Conservation (phyloP, 2,797 vertebrate genomes). For the Megalops cyprinoides region DNA sequence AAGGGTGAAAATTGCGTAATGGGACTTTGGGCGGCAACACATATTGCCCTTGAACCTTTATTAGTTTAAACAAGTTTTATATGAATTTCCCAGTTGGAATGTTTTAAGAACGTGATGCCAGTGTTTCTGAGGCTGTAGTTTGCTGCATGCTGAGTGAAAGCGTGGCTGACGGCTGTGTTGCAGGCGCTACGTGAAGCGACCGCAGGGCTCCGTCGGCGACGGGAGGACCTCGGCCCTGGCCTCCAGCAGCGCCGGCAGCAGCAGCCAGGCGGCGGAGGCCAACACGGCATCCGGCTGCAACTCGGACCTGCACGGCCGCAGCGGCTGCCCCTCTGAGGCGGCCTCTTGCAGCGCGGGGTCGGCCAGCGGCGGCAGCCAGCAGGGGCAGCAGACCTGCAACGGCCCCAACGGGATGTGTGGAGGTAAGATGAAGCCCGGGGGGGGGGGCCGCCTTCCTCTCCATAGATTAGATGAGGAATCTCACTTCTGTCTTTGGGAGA, state of each 20-base stretch:
- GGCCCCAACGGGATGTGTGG: slow-evolving; percentile 82
- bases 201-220: slow-evolving; percentile 70
- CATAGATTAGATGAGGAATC: neutral
- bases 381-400: slow-evolving; percentile 69
- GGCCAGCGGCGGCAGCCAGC: slow-evolving; percentile 60
- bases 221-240: slow-evolving; percentile 61
- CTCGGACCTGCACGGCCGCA: slow-evolving; percentile 58
- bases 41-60: too few species aligned
- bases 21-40: too few species aligned
- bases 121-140: neutral
- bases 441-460: neutral
- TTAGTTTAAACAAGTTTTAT: too few species aligned
- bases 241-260: slow-evolving; percentile 43
- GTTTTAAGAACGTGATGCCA: too few species aligned
- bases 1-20: too few species aligned
- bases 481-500: too few species aligned
- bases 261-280: slow-evolving; percentile 70
- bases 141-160: neutral
- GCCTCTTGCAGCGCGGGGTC: slow-evolving; percentile 74
- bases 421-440: slow-evolving; percentile 66
- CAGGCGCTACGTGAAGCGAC: slow-evolving; percentile 88
- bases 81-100: too few species aligned
- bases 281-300: slow-evolving; percentile 57
- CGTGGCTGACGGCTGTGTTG: slow-evolving; percentile 27
- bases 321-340: slow-evolving; percentile 67